Percentiles rank a stretch among this genome's conserved stretches.
These are phyloP conservation scores for Spicauda simplicius DNA, from an alignment of 2,888 invertebrate genomes.

Conservation along the genomic window DNA sequence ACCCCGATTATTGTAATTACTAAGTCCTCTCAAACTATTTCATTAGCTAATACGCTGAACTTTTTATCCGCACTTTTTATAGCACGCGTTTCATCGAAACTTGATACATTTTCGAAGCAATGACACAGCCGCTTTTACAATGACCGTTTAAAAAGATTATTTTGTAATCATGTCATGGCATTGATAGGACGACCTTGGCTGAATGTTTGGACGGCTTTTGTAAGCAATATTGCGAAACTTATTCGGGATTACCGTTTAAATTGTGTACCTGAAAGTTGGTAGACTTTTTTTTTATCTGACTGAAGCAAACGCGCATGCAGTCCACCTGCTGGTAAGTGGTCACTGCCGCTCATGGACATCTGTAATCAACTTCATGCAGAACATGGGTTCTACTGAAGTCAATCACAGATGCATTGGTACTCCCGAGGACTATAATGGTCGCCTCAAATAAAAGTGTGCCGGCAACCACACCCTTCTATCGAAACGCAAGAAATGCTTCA, in stretches of 20 bases:
- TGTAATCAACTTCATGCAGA: too few species aligned
- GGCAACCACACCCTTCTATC: too few species aligned
- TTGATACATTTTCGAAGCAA: conserved; percentile 6
- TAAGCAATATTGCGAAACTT: not conserved
- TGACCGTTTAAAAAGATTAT: conserved; percentile 1
- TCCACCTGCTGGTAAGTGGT: too few species aligned
- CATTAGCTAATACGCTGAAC: not conserved
- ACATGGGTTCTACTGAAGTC: too few species aligned
- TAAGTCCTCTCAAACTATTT: not conserved
- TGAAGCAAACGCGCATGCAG: too few species aligned
- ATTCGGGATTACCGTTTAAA: not conserved
- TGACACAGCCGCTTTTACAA: not conserved
- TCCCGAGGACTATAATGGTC: too few species aligned
- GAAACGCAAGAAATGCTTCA: too few species aligned
- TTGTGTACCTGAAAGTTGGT: not conserved
- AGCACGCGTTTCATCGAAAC: not conserved
- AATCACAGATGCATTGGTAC: too few species aligned
- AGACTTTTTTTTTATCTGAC: too few species aligned
- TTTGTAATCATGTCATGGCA: conserved; percentile 22
- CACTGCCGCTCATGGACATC: too few species aligned
- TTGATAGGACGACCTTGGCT: conserved; percentile 19
- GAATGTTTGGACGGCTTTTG: conserved; percentile 5
- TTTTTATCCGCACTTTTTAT: not conserved
- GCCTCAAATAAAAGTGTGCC: too few species aligned
- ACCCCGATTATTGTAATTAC: too few species aligned